These are phyloP conservation scores for Leptopilina drosophilae DNA, from an alignment of 2,888 invertebrate species.

Conservation along the genomic window DNA sequence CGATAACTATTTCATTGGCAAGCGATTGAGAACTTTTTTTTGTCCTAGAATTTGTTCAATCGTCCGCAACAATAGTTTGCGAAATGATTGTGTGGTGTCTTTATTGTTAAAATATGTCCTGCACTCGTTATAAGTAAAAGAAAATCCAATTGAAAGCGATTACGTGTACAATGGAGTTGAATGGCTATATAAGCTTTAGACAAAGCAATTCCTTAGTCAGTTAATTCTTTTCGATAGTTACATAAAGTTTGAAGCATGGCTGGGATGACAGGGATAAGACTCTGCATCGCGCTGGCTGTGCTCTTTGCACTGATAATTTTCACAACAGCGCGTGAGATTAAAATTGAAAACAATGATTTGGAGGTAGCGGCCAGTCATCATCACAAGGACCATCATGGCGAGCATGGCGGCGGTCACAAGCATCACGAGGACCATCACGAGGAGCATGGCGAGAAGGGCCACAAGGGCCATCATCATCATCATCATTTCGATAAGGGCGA, in stretches of 20 bases:
- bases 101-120: slow-evolving; percentile 57
- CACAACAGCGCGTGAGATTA: slow-evolving; percentile 61
- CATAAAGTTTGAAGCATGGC: slow-evolving; percentile 62
- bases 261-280: slow-evolving; percentile 58
- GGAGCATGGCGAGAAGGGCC: slow-evolving; percentile 78
- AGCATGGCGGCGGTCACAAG: slow-evolving; percentile 75
- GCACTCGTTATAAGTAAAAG: slow-evolving; percentile 47
- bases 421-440: slow-evolving; percentile 78
- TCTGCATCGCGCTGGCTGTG: slow-evolving; percentile 64
- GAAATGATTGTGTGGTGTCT: slow-evolving; percentile 61
- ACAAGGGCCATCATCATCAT: slow-evolving; percentile 77
- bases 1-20: too few relatives aligned
- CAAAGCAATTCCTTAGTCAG: slow-evolving; percentile 64
- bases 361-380: slow-evolving; percentile 65
- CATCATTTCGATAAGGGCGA: slow-evolving; percentile 81
- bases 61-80: slow-evolving; percentile 60
- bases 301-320: slow-evolving; percentile 61
- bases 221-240: slow-evolving; percentile 65
- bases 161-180: slow-evolving; percentile 65
- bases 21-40: not conserved
- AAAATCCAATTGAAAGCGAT: slow-evolving; percentile 70
- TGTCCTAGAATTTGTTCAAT: slow-evolving; percentile 29
- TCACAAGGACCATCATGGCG: slow-evolving; percentile 65
- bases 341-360: slow-evolving; percentile 53
- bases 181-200: slow-evolving; percentile 68